Percentiles rank a stretch among this genome's conserved stretches.
Evolutionary conservation across 2,888 invertebrate species (phyloP).

Genomic region (Microplitis deprimator): DNA sequence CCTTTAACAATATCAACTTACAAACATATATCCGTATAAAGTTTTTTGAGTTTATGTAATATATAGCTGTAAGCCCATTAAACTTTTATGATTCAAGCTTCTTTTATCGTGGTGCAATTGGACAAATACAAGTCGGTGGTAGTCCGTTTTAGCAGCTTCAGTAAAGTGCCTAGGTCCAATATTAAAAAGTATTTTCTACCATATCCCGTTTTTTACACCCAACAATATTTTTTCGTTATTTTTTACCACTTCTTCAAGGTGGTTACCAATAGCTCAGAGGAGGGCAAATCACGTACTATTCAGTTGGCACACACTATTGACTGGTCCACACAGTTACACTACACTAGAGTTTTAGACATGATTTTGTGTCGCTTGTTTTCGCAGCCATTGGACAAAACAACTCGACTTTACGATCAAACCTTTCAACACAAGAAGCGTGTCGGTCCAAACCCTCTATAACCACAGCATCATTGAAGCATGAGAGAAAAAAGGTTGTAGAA

Average conservation of each 20-base stretch:
- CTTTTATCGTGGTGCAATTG: constrained; percentile 36
- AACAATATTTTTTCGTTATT: neutral
- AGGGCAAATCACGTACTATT: constrained; percentile 5
- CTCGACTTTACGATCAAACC: constrained; percentile 14
- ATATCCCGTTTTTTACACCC: neutral
- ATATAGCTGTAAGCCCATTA: constrained; percentile 54
- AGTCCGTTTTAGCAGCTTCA: constrained; percentile 28
- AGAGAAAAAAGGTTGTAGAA: neutral
- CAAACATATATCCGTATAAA: constrained; percentile 34
- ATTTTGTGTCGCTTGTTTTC: constrained; percentile 18
- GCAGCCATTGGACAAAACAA: constrained; percentile 7
- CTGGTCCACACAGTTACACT: neutral
- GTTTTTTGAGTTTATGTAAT: constrained; percentile 34
- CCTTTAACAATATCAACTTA: constrained; percentile 46
- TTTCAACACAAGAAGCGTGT: constrained; percentile 11
- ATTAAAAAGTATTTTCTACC: constrained; percentile 11
- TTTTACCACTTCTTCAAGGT: neutral
- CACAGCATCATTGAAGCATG: neutral
- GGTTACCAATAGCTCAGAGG: neutral
- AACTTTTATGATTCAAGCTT: constrained; percentile 65
- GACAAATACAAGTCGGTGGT: constrained; percentile 30
- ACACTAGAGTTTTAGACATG: neutral
- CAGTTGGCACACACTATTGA: neutral
- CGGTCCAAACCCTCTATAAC: constrained; percentile 6
- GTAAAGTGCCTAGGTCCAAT: constrained; percentile 33